Percentiles rank a stretch among this genome's conserved stretches.
Evolutionary conservation across 2,113 vertebrate genomes (phyloP).

Genomic region (Triplophysa siluroides): DNA sequence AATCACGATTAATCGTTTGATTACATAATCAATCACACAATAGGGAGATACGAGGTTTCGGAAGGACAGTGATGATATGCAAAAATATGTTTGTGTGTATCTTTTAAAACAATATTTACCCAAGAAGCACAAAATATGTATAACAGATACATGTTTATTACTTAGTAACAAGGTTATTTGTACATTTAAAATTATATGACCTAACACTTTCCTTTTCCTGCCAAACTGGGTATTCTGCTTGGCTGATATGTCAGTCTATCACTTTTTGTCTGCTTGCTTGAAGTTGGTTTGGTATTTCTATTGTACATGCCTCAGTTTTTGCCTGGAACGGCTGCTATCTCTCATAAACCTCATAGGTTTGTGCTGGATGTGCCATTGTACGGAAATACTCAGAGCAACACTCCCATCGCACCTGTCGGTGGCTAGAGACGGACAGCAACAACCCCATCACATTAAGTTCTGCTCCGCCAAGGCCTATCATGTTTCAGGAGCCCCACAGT

Average conservation of each 20-base stretch:
- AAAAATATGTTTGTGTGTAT: no score
- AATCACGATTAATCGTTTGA: no score
- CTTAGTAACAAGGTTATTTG: no score
- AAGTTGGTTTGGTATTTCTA: not conserved
- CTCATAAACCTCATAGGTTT: constrained; percentile 16
- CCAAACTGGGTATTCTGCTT: no score
- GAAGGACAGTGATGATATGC: no score
- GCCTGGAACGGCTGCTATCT: not conserved
- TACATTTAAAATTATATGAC: no score
- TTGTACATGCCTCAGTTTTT: constrained; percentile 5
- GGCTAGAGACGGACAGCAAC: constrained; percentile 40
- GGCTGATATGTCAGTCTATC: not conserved
- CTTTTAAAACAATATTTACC: no score
- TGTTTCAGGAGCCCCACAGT: constrained; percentile 44
- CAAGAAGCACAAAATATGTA: no score
- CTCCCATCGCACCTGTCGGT: constrained; percentile 48
- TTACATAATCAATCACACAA: no score
- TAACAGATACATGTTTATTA: no score
- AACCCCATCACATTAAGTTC: constrained; percentile 46
- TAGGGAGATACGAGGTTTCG: no score
- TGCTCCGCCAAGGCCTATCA: constrained; percentile 38
- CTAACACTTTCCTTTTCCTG: no score
- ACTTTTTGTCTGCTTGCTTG: not conserved
- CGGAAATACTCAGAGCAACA: constrained; percentile 41
- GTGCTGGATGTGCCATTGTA: not conserved